These are phyloP conservation scores for Nematostella vectensis DNA, from an alignment of 92 coral and sea anemone species.

Conservation along the genomic window DNA sequence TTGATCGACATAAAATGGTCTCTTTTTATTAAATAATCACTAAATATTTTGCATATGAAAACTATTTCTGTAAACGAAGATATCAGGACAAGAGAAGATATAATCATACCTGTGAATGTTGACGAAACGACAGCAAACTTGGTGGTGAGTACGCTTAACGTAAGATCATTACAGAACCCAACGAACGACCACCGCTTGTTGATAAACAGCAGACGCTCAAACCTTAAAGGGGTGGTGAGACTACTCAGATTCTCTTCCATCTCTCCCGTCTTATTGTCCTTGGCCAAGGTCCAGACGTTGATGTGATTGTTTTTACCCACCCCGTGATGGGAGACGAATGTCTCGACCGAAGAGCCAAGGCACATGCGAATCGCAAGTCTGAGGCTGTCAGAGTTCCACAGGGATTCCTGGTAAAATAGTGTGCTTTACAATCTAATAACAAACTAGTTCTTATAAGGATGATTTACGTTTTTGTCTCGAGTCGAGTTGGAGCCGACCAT, in stretches of 20 bases:
- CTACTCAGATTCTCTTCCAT: conserved; percentile 26
- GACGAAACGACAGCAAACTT: conserved; percentile 64
- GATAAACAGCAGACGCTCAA: conserved; percentile 53
- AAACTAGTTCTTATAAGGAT: no score
- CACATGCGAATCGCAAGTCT: conserved; percentile 41
- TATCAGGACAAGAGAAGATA: neutral
- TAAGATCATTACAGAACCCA: conserved; percentile 52
- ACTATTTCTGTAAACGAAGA: conserved; percentile 24
- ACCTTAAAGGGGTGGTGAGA: conserved; percentile 38
- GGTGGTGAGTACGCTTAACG: conserved; percentile 60
- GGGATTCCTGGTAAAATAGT: no score
- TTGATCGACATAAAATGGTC: no score
- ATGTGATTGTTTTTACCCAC: conserved; percentile 76
- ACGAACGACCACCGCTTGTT: conserved; percentile 75
- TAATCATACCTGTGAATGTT: conserved; percentile 22
- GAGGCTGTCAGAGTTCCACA: conserved; percentile 61
- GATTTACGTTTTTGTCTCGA: no score
- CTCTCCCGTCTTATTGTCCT: conserved; percentile 34
- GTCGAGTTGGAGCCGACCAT: no score
- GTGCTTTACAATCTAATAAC: no score
- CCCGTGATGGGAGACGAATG: conserved; percentile 86
- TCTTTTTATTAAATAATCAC: no score
- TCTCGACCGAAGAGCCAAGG: conserved; percentile 36
- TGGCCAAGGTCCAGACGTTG: conserved; percentile 71
- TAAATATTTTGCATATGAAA: no score